Conservation (phyloP, 2,797 vertebrate species). For the Coreius guichenoti region DNA sequence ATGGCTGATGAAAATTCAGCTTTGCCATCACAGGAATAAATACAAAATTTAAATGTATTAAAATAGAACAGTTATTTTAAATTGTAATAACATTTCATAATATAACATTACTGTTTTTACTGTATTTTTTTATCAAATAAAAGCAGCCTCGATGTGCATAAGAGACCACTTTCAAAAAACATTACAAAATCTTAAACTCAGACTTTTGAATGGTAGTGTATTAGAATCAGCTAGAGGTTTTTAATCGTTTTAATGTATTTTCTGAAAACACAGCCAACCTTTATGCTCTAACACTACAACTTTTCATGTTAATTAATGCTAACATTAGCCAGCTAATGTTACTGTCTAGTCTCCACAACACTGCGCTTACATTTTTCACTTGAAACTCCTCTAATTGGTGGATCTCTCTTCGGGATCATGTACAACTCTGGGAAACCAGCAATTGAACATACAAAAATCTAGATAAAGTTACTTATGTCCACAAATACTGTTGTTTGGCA, state of each 20-base stretch:
- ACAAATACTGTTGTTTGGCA: background rate
- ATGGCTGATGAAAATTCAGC: background rate
- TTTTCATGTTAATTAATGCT: background rate
- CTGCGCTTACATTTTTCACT: background rate
- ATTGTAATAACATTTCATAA: background rate
- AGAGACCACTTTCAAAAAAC: background rate
- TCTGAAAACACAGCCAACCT: constrained; percentile 1
- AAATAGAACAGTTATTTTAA: background rate
- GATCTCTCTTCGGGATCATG: background rate
- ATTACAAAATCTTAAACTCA: background rate
- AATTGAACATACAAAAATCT: background rate
- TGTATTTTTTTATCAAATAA: background rate
- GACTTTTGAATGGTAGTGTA: background rate
- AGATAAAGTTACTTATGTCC: background rate
- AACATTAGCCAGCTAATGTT: background rate
- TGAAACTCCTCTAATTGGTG: background rate
- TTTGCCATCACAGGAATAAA: background rate
- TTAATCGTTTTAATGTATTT: background rate
- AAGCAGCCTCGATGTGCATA: background rate
- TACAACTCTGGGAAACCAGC: background rate
- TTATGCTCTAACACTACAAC: background rate
- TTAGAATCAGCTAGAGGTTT: background rate
- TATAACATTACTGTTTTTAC: background rate
- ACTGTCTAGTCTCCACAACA: background rate
- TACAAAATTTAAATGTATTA: background rate